Conservation (phyloP, 2,888 invertebrate genomes). For the Galeruca laticollis region DNA sequence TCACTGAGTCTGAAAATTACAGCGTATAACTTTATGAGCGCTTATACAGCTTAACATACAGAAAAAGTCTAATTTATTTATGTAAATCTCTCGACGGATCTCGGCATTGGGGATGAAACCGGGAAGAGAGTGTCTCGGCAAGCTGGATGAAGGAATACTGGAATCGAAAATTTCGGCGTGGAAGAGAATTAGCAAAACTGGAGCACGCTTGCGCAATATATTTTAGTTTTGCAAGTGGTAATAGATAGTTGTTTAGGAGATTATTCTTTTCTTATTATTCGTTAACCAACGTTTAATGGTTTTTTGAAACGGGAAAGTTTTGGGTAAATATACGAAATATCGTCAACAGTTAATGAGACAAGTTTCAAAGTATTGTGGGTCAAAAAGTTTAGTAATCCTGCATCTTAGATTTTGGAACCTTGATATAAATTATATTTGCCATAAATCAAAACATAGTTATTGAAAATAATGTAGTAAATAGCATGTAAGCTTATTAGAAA, state of each 20-base stretch:
- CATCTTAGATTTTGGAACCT: slow-evolving; percentile 2
- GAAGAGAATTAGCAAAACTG: slow-evolving; percentile 47
- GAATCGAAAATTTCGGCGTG: slow-evolving; percentile 44
- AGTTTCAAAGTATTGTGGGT: slow-evolving; percentile 22
- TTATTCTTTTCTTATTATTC: slow-evolving; percentile 40
- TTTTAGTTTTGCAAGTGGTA: slow-evolving; percentile 43
- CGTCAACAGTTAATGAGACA: slow-evolving; percentile 25
- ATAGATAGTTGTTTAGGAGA: slow-evolving; percentile 43
- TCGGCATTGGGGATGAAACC: slow-evolving; percentile 39
- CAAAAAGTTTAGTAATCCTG: slow-evolving; percentile 24
- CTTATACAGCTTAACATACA: neutral
- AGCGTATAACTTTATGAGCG: neutral
- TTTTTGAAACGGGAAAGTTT: slow-evolving; percentile 35
- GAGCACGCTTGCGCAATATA: slow-evolving; percentile 48
- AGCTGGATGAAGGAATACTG: slow-evolving; percentile 51
- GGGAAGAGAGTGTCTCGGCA: slow-evolving; percentile 39
- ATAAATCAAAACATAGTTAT: neutral
- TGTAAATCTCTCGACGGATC: slow-evolving; percentile 16
- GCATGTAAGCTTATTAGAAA: neutral
- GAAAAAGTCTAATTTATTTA: neutral
- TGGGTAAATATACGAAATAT: slow-evolving; percentile 27
- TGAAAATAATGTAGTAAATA: neutral
- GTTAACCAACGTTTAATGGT: slow-evolving; percentile 42
- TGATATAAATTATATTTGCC: neutral
- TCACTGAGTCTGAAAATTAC: neutral